These are phyloP conservation scores for Nomada ferruginata DNA, from an alignment of 2,888 invertebrate species.

Conservation along the genomic window DNA sequence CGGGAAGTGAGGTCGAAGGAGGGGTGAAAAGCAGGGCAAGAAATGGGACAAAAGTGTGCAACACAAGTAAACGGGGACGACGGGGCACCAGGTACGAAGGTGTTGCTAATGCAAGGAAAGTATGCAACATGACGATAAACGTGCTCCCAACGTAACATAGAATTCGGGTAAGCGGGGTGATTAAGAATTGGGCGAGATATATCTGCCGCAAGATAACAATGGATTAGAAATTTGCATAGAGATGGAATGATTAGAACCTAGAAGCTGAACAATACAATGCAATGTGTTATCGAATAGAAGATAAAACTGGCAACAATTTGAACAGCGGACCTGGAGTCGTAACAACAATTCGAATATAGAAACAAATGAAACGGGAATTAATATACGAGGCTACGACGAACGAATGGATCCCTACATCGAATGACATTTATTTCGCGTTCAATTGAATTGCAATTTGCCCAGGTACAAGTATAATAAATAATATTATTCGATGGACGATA, in stretches of 20 bases:
- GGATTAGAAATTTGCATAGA: not conserved
- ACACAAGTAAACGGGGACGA: conserved; percentile 13
- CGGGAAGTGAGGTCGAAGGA: conserved; percentile 1
- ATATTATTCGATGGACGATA: too few relatives aligned
- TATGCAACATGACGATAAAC: not conserved
- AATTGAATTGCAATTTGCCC: too few relatives aligned
- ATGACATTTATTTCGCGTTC: too few relatives aligned
- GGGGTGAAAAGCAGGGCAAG: not conserved
- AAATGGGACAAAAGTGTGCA: not conserved
- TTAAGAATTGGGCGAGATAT: not conserved
- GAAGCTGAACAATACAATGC: too few relatives aligned
- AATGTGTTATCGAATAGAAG: not conserved
- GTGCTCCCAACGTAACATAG: not conserved
- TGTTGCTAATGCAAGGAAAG: not conserved
- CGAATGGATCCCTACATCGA: too few relatives aligned
- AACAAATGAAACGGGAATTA: too few relatives aligned
- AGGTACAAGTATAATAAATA: too few relatives aligned
- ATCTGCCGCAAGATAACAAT: not conserved
- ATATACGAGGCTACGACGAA: too few relatives aligned
- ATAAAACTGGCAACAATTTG: not conserved
- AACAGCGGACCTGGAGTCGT: too few relatives aligned
- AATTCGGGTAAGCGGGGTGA: not conserved
- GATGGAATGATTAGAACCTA: not conserved
- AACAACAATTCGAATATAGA: too few relatives aligned
- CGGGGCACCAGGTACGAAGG: not conserved